Evolutionary conservation across 2,888 invertebrate species (phyloP).

Genomic region (Theretra japonica): DNA sequence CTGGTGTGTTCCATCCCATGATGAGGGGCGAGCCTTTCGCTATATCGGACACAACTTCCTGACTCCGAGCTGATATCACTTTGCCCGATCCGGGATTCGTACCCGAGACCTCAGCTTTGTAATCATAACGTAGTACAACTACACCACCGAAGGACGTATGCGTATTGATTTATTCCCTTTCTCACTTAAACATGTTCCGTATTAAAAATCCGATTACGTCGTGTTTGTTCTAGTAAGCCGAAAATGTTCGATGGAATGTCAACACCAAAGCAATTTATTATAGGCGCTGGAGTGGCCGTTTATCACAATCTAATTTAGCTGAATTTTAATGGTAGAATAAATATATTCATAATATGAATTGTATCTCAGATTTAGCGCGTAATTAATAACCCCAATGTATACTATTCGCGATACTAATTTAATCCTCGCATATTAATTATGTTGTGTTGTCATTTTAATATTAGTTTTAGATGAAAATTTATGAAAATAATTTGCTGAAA

Average conservation of each 20-base stretch:
- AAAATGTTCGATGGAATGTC: conserved; percentile 17
- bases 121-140: too few relatives aligned
- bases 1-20: too few relatives aligned
- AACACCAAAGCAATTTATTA: conserved; percentile 15
- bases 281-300: conserved; percentile 8
- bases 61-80: too few relatives aligned
- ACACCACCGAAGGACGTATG: too few relatives aligned
- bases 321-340: conserved; percentile 15
- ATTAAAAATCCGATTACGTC: neutral
- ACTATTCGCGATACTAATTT: neutral
- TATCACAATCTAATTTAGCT: conserved; percentile 11
- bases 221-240: neutral
- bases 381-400: neutral
- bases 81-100: too few relatives aligned
- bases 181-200: neutral
- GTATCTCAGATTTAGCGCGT: neutral
- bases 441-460: too few relatives aligned
- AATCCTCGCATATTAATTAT: neutral
- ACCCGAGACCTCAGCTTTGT: too few relatives aligned
- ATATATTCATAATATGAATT: conserved; percentile 5
- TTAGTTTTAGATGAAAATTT: too few relatives aligned
- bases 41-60: too few relatives aligned
- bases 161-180: neutral
- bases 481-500: too few relatives aligned
- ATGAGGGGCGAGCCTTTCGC: too few relatives aligned